Evolutionary conservation across 2,888 invertebrate species (phyloP), one percentile per base, ranked within the genome.

Genomic region (Muschampia plurimacula): DNA sequence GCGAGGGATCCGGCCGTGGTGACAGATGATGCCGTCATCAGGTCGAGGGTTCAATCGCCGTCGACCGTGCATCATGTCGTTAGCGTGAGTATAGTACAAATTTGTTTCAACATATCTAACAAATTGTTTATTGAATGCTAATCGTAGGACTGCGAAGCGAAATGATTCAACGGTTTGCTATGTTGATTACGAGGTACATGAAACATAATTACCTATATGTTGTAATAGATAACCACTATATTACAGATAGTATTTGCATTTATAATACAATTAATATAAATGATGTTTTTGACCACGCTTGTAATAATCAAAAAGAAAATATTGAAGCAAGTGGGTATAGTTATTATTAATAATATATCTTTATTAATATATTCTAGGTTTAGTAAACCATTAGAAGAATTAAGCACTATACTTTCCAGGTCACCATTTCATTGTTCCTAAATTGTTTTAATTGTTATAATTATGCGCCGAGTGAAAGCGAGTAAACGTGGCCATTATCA

Each of bases 11-110:
- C 91, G 60, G 87, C 88, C 57, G 89, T 88, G 76, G 86, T 92
- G 77, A 90, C 90, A 7, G 93, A 93, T 77, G 93, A 93, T 79
- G 86, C 85, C 41, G 87, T 93, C 83, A 93, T 93, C 82, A 84
- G 91, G 69, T 93, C 93, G 74, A 81, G 94, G 78, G 93, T 94
- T 28, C 94, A 94, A 83, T 92, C 92, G 41, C 90, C 93, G 28
- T 90, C 92, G 41, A 88, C 89, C 1, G 86, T 85, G 46, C 93
- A 93, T 76, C 92, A 93, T 86, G 92, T 89, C 73, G 87, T 90
- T 76, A 89, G 90, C 78, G 89, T 90, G 49, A 88, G 89, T 72
- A 65, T 32, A 39, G 9, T 15, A 39, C 46, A 41, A 57, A 8
- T 15, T n/a, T 3, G 6, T 52, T 52, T 8, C 55, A n/a, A 6